phyloP scores from a whole-genome alignment of 2,113 vertebrate genomes.

The Nannobrachium achirus region DNA sequence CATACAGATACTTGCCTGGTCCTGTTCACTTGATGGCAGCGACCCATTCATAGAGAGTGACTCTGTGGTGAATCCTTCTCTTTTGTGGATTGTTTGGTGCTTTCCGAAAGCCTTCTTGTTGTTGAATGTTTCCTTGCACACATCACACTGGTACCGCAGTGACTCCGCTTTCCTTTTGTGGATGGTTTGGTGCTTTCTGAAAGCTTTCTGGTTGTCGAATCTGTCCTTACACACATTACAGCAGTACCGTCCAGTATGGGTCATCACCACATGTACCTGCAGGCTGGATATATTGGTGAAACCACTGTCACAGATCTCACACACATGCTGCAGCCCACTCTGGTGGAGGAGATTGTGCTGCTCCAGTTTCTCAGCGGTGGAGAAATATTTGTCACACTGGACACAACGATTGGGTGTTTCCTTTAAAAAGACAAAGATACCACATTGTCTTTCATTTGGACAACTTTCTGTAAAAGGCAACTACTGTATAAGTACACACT shows the following conservation, averaged over 20 bases:
- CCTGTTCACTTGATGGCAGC: too few relatives aligned
- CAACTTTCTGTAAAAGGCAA: too few relatives aligned
- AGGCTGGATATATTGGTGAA: too few relatives aligned
- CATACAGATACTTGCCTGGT: neutral
- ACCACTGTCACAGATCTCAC: constrained; percentile 37
- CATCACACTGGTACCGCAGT: constrained; percentile 30
- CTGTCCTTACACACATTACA: too few relatives aligned
- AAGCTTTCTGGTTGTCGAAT: too few relatives aligned
- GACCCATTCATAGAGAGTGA: neutral
- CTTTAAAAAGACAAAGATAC: neutral
- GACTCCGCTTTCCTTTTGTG: too few relatives aligned
- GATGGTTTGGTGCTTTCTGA: too few relatives aligned
- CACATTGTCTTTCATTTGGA: too few relatives aligned
- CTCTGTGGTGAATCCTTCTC: too few relatives aligned
- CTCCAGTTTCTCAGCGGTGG: constrained; percentile 19
- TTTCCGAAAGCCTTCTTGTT: constrained; percentile 22
- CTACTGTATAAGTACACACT: too few relatives aligned
- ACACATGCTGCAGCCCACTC: constrained; percentile 21
- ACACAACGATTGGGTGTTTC: neutral
- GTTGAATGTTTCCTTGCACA: constrained; percentile 36
- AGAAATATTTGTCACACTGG: neutral
- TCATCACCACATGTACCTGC: too few relatives aligned
- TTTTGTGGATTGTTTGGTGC: constrained; percentile 43
- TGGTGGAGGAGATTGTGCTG: constrained; percentile 42
- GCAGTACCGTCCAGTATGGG: too few relatives aligned